A percentile compares a stretch with the other conserved stretches of the same genome.
phyloP scores from a whole-genome alignment of 2,797 vertebrate genomes.

The Rhabdophis nuchalis region DNA sequence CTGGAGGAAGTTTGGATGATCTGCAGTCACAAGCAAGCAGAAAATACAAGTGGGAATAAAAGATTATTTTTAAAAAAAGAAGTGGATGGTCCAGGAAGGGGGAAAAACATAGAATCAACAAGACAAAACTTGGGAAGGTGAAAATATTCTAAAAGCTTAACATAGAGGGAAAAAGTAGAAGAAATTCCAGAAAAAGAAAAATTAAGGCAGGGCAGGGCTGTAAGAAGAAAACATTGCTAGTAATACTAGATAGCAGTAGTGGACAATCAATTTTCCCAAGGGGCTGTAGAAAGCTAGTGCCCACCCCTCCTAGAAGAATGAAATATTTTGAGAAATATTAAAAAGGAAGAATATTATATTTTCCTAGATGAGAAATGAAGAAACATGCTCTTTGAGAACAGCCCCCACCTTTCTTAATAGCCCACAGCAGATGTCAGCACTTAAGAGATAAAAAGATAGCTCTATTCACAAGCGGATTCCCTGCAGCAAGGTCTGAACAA shows the following conservation, averaged over 20 bases:
- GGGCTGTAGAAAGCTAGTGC: no score
- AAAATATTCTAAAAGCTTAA: background rate
- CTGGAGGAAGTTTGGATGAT: background rate
- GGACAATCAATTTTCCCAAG: background rate
- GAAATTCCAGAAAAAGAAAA: background rate
- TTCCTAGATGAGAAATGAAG: no score
- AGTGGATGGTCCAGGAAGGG: background rate
- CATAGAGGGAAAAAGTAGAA: background rate
- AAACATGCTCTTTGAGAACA: no score
- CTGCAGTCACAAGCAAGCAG: background rate
- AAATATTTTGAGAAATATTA: no score
- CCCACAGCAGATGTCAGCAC: no score
- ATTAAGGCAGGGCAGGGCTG: background rate
- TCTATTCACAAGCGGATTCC: no score
- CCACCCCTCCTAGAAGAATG: no score
- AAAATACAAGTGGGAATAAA: background rate
- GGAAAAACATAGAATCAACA: background rate
- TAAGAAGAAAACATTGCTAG: background rate
- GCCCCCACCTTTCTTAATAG: no score
- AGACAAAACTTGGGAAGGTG: no score
- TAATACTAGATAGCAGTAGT: background rate
- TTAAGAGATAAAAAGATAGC: no score
- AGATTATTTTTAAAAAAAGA: background rate
- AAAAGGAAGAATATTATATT: no score
- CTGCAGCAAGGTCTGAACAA: no score